Evolutionary conservation across 1,140 invertebrate genomes (phyloP).

Genomic region (Lordiphosa mommai): DNA sequence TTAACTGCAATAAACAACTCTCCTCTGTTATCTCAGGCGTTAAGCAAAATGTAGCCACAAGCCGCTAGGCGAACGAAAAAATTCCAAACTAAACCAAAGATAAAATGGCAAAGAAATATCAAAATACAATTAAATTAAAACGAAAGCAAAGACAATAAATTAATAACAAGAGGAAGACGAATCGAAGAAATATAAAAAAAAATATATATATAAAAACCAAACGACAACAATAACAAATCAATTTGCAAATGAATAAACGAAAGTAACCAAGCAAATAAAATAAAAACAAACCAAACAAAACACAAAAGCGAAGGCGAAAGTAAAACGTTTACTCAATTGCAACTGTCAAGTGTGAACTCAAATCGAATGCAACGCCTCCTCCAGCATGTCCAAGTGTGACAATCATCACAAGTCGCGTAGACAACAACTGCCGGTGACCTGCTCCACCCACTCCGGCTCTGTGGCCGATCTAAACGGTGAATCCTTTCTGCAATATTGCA

Average conservation of each 20-base stretch:
- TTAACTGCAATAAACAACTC: slow-evolving; percentile 2
- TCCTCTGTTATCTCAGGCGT: slow-evolving; percentile 7
- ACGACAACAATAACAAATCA: slow-evolving; percentile 43
- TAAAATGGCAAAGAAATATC: slow-evolving; percentile 71
- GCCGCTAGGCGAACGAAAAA: slow-evolving; percentile 24
- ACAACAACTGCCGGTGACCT: slow-evolving; percentile 40
- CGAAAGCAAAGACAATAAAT: slow-evolving; percentile 57
- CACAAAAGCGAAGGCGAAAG: slow-evolving; percentile 60
- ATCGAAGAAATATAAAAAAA: slow-evolving; percentile 6
- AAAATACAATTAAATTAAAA: slow-evolving; percentile 37
- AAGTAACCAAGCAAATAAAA: slow-evolving; percentile 45
- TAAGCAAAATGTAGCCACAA: slow-evolving; percentile 43
- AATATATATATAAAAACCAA: slow-evolving; percentile 6
- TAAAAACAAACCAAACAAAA: slow-evolving; percentile 7
- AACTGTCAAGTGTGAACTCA: slow-evolving; percentile 13
- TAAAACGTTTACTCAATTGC: slow-evolving; percentile 6
- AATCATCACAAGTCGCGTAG: slow-evolving; percentile 38
- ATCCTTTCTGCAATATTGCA: slow-evolving; percentile 74
- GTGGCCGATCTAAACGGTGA: slow-evolving; percentile 49
- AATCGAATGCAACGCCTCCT: slow-evolving; percentile 15
- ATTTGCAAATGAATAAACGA: slow-evolving; percentile 68
- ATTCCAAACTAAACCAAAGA: slow-evolving; percentile 69
- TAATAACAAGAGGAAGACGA: slow-evolving; percentile 32
- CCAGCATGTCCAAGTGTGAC: slow-evolving; percentile 34
- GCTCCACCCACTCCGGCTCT: slow-evolving; percentile 11